Percentiles rank a stretch among this genome's conserved stretches.
Evolutionary conservation across 2,797 vertebrate genomes (phyloP).

Genomic region (Balearica regulorum): DNA sequence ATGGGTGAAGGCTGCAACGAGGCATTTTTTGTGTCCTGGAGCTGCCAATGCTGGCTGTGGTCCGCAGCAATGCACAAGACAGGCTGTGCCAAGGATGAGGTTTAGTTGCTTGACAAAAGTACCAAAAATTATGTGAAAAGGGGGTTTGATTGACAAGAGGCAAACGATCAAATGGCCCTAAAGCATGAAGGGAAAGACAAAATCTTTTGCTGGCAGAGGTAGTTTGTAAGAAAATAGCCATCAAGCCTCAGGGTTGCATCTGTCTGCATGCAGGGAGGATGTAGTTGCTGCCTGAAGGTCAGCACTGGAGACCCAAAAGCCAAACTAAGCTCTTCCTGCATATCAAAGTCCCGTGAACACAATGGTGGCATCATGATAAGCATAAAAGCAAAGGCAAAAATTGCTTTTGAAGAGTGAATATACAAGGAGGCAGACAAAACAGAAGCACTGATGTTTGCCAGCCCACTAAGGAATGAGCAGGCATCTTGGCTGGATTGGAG

Average conservation of each 20-base stretch:
- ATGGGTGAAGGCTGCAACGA: background rate
- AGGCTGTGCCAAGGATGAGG: background rate
- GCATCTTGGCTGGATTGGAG: background rate
- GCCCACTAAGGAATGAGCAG: background rate
- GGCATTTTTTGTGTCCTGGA: background rate
- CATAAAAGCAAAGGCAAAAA: background rate
- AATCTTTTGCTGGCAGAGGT: background rate
- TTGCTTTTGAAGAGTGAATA: background rate
- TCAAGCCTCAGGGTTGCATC: background rate
- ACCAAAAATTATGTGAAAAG: background rate
- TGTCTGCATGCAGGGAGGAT: background rate
- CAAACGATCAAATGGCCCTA: background rate
- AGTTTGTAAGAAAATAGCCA: background rate
- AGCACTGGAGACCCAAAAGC: background rate
- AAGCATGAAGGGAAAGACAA: background rate
- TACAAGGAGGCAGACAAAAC: too few relatives aligned
- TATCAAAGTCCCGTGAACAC: fast-evolving
- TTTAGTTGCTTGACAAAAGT: background rate
- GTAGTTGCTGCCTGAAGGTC: background rate
- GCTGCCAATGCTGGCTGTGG: background rate
- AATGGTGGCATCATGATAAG: too few relatives aligned
- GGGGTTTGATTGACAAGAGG: background rate
- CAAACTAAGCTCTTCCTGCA: background rate
- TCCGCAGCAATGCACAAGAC: background rate
- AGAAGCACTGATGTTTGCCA: background rate